Conservation (phyloP, 2,797 vertebrate species). For the Poeciliopsis infans region DNA sequence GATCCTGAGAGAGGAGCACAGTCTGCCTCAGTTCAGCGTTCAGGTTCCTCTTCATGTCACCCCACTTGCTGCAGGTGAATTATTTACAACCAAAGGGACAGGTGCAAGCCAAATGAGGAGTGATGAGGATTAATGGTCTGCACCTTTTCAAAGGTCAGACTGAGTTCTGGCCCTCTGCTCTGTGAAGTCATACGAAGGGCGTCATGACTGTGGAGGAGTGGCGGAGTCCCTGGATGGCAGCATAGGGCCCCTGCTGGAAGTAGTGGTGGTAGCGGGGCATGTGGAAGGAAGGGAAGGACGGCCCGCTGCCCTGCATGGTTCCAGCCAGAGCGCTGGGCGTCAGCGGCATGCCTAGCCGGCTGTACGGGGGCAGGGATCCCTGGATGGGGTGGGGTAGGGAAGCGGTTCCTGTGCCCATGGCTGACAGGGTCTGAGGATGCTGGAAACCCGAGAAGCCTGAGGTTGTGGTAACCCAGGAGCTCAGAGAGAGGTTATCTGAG, state of each 20-base stretch:
- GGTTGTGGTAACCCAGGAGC: conserved; percentile 95
- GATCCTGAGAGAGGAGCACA: conserved; percentile 9
- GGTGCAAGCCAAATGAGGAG: conserved; percentile 46
- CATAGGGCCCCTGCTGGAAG: conserved; percentile 98
- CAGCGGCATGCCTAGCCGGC: conserved; percentile 93
- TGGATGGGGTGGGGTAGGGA: conserved; percentile 95
- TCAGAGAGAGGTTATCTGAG: conserved; percentile 95
- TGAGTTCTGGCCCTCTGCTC: conserved; percentile 24
- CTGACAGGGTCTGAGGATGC: conserved; percentile 91
- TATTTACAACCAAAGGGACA: conserved; percentile 73
- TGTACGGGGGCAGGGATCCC: conserved; percentile 93
- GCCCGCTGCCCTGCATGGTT: conserved; percentile 92
- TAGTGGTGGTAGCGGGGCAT: conserved; percentile 99
- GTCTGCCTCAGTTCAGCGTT: conserved; percentile 23
- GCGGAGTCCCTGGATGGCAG: conserved; percentile 97
- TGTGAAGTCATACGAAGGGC: conserved; percentile 91
- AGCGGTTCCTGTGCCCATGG: conserved; percentile 85
- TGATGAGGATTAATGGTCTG: conserved; percentile 34
- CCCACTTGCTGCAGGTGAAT: conserved; percentile 34
- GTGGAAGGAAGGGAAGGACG: conserved; percentile 97
- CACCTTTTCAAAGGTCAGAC: conserved; percentile 14
- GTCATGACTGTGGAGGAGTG: conserved; percentile 99
- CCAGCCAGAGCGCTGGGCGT: conserved; percentile 89
- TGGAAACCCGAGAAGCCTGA: conserved; percentile 94
- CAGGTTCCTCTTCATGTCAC: conserved; percentile 19